Evolutionary conservation across 2,113 vertebrate species (phyloP).

Genomic region (Chaenocephalus aceratus): DNA sequence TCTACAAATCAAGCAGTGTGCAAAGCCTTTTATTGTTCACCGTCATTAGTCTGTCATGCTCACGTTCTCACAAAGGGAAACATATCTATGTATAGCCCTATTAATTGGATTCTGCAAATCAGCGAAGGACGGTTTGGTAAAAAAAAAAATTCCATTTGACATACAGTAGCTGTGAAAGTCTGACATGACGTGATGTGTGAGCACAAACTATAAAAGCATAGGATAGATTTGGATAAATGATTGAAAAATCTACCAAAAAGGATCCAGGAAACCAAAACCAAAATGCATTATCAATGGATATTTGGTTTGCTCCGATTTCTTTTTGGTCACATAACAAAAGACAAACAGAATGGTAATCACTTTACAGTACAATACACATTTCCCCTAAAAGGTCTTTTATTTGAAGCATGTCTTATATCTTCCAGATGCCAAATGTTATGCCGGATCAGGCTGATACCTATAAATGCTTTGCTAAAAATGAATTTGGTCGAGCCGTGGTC

Average conservation of each 20-base stretch:
- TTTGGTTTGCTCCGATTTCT: not conserved
- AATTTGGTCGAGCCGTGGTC: slow-evolving; percentile 86
- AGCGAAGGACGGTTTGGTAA: not conserved
- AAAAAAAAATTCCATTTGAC: not conserved
- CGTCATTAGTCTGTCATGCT: not conserved
- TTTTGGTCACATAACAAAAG: too few relatives aligned
- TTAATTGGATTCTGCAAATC: not conserved
- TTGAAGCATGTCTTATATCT: slow-evolving; percentile 17
- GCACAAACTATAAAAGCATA: too few relatives aligned
- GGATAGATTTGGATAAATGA: too few relatives aligned
- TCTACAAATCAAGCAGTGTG: slow-evolving; percentile 8
- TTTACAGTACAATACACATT: too few relatives aligned
- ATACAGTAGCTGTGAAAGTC: too few relatives aligned
- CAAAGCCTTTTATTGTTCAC: not conserved
- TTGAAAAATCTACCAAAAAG: not conserved
- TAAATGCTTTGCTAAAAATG: slow-evolving; percentile 86
- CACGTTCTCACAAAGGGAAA: not conserved
- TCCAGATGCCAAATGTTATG: slow-evolving; percentile 87
- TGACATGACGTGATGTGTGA: not conserved
- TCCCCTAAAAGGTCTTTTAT: not conserved
- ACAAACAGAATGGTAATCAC: not conserved
- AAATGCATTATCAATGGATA: not conserved
- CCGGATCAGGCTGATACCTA: slow-evolving; percentile 87
- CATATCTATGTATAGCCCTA: not conserved
- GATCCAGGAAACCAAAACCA: not conserved